Percentiles rank a stretch among this genome's conserved stretches.
Evolutionary conservation across 2,888 invertebrate genomes (phyloP).

Genomic region (Parapristionchus giblindavisi): DNA sequence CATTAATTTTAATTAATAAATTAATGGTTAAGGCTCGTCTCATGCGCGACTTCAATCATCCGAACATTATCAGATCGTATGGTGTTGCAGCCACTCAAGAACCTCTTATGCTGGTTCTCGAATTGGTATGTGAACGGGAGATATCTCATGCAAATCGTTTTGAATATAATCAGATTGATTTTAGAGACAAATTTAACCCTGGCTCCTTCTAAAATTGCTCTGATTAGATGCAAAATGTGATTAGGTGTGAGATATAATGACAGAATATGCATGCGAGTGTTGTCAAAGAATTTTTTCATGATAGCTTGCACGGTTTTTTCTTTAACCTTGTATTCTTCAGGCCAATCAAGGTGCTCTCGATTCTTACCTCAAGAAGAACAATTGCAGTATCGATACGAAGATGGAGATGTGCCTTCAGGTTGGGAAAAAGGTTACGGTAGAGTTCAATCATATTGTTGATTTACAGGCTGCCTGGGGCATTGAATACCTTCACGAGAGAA

Average conservation of each 20-base stretch:
- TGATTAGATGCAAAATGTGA: too few species aligned
- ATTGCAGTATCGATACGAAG: slow-evolving; percentile 24
- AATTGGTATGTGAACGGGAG: not conserved
- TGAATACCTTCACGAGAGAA: slow-evolving; percentile 49
- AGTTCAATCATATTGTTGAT: not conserved
- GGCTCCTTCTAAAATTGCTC: too few species aligned
- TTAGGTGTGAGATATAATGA: too few species aligned
- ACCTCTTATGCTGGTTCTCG: slow-evolving; percentile 11
- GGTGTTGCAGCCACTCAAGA: slow-evolving; percentile 13
- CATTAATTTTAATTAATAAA: not conserved
- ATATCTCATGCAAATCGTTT: too few species aligned
- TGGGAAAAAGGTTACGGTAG: not conserved
- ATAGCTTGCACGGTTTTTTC: too few species aligned
- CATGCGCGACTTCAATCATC: slow-evolving; percentile 20
- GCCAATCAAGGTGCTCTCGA: slow-evolving; percentile 26
- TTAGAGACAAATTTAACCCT: too few species aligned
- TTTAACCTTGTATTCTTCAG: not conserved
- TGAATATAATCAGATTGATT: too few species aligned
- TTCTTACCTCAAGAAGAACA: slow-evolving; percentile 32
- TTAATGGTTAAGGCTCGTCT: slow-evolving; percentile 3
- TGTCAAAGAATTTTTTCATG: too few species aligned
- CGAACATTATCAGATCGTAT: slow-evolving; percentile 3
- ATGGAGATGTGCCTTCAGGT: slow-evolving; percentile 37
- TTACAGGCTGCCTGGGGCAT: slow-evolving; percentile 51
- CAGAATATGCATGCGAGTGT: too few species aligned